Base-by-base conservation (phyloP, 2,113 vertebrate genomes). In the Passer domesticus region DNA sequence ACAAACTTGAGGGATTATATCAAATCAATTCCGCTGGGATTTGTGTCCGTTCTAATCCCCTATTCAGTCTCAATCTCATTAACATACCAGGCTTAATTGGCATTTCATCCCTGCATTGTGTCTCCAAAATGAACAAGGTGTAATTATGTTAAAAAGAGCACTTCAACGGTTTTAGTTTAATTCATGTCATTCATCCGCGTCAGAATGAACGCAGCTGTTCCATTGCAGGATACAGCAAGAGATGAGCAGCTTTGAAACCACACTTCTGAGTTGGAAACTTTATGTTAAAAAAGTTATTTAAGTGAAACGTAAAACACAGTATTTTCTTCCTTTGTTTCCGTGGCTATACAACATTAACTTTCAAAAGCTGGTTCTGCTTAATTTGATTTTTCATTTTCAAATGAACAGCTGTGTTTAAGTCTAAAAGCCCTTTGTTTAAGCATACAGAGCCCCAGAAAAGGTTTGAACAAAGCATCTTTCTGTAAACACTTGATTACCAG, bases 331-430 rank as follows among this genome's bases (percentile, higher is more conserved):
- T 98, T 98, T 98, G 97, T 98, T 89, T 96, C 83, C n/a, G 67
- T 92, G 37, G 96, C 97, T 97, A 80, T 95, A 92, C 96, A 97
- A 98, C 97, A 96, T 96, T 97, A 96, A 96, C 97, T 98, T 97
- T 96, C 97, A 98, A 97, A 98, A 97, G 97, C 98, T 95, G 95
- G 95, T 97, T 98, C 97, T 95, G 97, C 96, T 97, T 97, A 97
- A 98, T 98, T 97, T 97, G 97, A 98, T 97, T 98, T 98, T 97
- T 97, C 97, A 96, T 98, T 98, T 97, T 97, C 96, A 97, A 97
- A 97, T 86, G 97, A 97, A 98, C 98, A 98, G 98, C 98, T 98
- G 98, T 98, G 98, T 98, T 97, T 97, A 98, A 97, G 96, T 97
- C 97, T 97, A 94, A 97, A 97, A 97, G 96, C 83, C 95, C 97